Percentiles rank a stretch among this genome's conserved stretches.
Conservation (phyloP, 2,113 vertebrate genomes). For the Aptenodytes patagonicus region DNA sequence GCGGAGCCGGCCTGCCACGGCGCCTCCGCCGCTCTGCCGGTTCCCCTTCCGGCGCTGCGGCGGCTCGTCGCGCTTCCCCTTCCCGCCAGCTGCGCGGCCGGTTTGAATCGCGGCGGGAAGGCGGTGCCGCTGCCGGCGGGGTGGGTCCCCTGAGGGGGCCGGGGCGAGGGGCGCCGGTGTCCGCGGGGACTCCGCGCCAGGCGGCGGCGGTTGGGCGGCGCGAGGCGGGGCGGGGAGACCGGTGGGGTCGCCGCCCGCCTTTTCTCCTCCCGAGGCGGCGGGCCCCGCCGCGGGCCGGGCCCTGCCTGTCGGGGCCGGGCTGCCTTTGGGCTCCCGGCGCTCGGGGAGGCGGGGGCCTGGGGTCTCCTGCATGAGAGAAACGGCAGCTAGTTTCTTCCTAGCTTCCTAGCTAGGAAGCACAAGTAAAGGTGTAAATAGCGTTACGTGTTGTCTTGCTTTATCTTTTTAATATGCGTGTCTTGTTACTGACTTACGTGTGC, state of each 20-base stretch:
- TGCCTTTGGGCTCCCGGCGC: no score
- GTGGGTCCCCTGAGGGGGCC: no score
- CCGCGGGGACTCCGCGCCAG: neutral
- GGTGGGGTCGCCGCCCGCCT: neutral
- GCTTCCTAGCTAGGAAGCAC: accelerated
- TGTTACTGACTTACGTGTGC: accelerated
- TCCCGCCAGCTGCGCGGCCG: no score
- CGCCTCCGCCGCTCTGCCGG: neutral
- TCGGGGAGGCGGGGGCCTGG: neutral
- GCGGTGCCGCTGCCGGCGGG: neutral
- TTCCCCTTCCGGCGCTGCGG: neutral
- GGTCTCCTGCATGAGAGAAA: neutral
- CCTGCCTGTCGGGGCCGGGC: neutral
- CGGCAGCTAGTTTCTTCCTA: no score
- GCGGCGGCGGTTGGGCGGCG: accelerated
- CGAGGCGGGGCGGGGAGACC: no score
- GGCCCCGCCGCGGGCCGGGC: no score
- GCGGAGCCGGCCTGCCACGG: accelerated
- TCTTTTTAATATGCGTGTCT: accelerated
- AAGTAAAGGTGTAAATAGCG: accelerated
- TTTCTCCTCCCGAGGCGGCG: accelerated
- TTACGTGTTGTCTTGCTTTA: accelerated
- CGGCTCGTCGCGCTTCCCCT: neutral
- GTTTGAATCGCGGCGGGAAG: neutral
- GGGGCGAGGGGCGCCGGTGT: no score